phyloP scores from a whole-genome alignment of 2,888 invertebrate genomes.

The Melangyna quadrimaculata region DNA sequence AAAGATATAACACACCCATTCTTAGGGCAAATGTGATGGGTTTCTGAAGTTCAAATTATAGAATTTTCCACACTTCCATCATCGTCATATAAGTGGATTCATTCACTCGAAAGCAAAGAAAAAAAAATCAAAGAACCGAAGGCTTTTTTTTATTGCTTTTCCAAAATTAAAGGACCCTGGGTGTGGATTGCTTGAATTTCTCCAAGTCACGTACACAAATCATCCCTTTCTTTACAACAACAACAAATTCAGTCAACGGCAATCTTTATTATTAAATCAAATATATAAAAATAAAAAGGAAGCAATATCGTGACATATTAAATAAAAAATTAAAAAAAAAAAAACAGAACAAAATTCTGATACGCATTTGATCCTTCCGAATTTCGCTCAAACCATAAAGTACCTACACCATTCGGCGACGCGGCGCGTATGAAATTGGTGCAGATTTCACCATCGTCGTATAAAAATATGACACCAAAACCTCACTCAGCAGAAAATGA shows the following conservation, averaged over 20 bases:
- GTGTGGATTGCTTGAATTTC: conserved; percentile 42
- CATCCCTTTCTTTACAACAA: neutral
- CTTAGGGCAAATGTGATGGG: neutral
- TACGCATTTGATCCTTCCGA: conserved; percentile 6
- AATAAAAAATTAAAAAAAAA: neutral
- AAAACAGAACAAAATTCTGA: too few species aligned
- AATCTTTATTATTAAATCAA: conserved; percentile 38
- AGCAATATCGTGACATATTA: conserved; percentile 26
- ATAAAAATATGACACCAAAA: conserved; percentile 22
- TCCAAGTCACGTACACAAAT: conserved; percentile 43
- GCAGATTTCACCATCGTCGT: neutral
- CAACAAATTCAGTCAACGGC: neutral
- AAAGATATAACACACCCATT: neutral
- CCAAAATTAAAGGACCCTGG: conserved; percentile 26
- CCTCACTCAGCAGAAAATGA: conserved; percentile 7
- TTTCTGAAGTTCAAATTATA: neutral
- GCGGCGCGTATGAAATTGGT: neutral
- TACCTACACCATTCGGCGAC: too few species aligned
- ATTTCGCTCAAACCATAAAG: neutral
- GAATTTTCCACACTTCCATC: neutral
- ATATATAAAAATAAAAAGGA: neutral
- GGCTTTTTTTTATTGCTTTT: conserved; percentile 19
- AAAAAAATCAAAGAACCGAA: neutral
- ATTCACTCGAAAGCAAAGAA: neutral
- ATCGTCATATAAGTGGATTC: neutral